Percentiles rank a stretch among this genome's conserved stretches.
These are phyloP conservation scores for Heteractis magnifica DNA, from an alignment of 92 coral and sea anemone species.

Conservation along the genomic window DNA sequence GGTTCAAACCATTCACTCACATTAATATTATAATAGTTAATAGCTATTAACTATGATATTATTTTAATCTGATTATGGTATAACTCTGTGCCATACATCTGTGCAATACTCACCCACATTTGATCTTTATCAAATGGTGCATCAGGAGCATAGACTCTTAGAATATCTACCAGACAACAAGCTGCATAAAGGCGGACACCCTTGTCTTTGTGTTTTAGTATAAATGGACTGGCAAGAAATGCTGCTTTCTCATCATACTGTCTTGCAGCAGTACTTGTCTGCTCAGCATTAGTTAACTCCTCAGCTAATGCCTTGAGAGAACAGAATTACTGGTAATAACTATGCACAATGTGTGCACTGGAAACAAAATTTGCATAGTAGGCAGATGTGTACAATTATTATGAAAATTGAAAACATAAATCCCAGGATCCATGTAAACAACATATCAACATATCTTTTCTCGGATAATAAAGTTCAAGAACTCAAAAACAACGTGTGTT, in stretches of 20 bases:
- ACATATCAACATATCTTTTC: not conserved
- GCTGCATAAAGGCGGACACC: slow-evolving; percentile 84
- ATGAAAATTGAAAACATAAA: not conserved
- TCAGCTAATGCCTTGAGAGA: slow-evolving; percentile 65
- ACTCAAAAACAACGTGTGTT: too few relatives aligned
- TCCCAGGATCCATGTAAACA: not conserved
- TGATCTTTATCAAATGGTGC: slow-evolving; percentile 75
- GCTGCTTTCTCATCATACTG: slow-evolving; percentile 49
- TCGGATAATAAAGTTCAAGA: too few relatives aligned
- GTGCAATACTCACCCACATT: slow-evolving; percentile 36
- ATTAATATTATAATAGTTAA: too few relatives aligned
- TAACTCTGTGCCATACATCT: not conserved
- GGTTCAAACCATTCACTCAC: too few relatives aligned
- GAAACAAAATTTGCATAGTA: not conserved
- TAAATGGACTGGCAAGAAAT: slow-evolving; percentile 66
- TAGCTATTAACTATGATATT: too few relatives aligned
- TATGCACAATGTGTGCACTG: not conserved
- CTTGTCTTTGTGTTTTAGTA: slow-evolving; percentile 84
- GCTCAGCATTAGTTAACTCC: slow-evolving; percentile 74
- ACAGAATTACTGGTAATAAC: not conserved
- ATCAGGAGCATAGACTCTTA: slow-evolving; percentile 86
- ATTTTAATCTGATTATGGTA: too few relatives aligned
- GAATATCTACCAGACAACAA: slow-evolving; percentile 77
- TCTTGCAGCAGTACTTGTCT: slow-evolving; percentile 47
- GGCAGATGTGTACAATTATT: not conserved